These are phyloP conservation scores for Drosophila yooni DNA, from an alignment of 2,888 invertebrate species.

Conservation along the genomic window DNA sequence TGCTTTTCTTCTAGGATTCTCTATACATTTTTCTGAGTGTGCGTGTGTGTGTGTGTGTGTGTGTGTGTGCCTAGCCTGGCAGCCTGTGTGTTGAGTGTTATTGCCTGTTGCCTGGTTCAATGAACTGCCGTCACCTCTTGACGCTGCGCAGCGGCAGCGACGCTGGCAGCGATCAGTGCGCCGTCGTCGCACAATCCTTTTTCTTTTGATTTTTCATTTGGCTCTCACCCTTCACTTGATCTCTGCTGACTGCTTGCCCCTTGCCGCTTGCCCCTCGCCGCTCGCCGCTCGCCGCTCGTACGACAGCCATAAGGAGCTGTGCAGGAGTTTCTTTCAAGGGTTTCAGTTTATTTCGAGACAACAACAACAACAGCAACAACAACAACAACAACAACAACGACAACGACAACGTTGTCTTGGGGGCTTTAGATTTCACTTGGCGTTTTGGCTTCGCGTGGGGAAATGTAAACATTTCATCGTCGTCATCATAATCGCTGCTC, in stretches of 20 bases:
- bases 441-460: slow-evolving; percentile 69
- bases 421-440: slow-evolving; percentile 73
- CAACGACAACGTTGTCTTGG: slow-evolving; percentile 38
- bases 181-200: slow-evolving; percentile 67
- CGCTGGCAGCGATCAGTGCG: slow-evolving; percentile 29
- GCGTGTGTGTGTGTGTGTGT: slow-evolving; percentile 31
- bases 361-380: slow-evolving; percentile 19
- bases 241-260: slow-evolving; percentile 51
- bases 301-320: slow-evolving; percentile 47
- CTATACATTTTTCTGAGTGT: slow-evolving; percentile 9
- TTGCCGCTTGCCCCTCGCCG: slow-evolving; percentile 32
- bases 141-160: slow-evolving; percentile 63
- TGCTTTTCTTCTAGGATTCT: not conserved
- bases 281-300: slow-evolving; percentile 21
- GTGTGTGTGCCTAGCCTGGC: slow-evolving; percentile 32
- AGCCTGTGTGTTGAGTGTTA: slow-evolving; percentile 25
- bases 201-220: slow-evolving; percentile 70
- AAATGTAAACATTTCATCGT: slow-evolving; percentile 78
- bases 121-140: slow-evolving; percentile 77
- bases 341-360: slow-evolving; percentile 61
- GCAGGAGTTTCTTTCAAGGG: slow-evolving; percentile 74
- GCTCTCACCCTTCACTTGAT: slow-evolving; percentile 76
- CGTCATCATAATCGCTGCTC: slow-evolving; percentile 66
- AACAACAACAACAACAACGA: not conserved
- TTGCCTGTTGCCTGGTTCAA: slow-evolving; percentile 68